phyloP scores from a whole-genome alignment of 2,797 vertebrate species.

The Steatocranus sp. region DNA sequence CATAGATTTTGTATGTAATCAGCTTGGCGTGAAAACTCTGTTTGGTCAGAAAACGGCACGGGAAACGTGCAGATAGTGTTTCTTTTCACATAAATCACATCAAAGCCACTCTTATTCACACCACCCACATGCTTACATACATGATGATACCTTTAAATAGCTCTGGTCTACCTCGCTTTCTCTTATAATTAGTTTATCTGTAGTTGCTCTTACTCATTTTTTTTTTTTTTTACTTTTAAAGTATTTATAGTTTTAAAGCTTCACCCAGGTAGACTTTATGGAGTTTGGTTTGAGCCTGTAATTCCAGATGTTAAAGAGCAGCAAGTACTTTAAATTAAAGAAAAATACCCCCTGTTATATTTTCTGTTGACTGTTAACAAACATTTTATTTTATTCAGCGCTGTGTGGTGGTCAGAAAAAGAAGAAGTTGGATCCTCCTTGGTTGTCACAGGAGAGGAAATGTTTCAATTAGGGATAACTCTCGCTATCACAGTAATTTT shows the following conservation, averaged over 20 bases:
- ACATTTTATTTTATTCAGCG: neutral
- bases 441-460: constrained; percentile 16
- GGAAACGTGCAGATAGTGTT: neutral
- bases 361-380: neutral
- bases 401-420: neutral
- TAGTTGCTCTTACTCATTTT: neutral
- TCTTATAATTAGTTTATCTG: neutral
- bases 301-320: neutral
- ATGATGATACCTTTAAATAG: neutral
- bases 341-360: neutral
- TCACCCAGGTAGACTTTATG: neutral
- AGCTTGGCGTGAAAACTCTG: neutral
- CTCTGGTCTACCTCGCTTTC: neutral
- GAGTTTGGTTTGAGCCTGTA: neutral
- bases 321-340: neutral
- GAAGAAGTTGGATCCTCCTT: neutral
- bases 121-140: neutral
- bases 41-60: neutral
- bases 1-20: neutral
- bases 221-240: neutral
- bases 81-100: neutral
- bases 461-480: constrained; percentile 24
- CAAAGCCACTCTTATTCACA: neutral
- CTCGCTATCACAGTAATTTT: constrained; percentile 26
- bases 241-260: neutral